These are phyloP conservation scores for Spermophilus dauricus DNA, from an alignment of 2,113 vertebrate genomes.

Conservation along the genomic window DNA sequence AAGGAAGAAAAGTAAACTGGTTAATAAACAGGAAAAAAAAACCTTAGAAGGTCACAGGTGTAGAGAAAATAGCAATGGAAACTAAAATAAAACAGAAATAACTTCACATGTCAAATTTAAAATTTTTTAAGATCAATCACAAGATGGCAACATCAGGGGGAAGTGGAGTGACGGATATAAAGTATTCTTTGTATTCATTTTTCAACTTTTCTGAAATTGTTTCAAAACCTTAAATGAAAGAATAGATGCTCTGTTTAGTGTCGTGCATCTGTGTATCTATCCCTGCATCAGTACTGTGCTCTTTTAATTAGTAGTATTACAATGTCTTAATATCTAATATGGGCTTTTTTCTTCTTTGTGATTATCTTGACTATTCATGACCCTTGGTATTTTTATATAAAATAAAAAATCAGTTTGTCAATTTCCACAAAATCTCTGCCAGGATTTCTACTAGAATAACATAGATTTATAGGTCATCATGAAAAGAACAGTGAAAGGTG, in stretches of 20 bases:
- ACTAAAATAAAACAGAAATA: constrained; percentile 7
- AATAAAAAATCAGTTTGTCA: constrained; percentile 22
- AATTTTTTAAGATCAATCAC: constrained; percentile 19
- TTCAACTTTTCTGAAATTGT: constrained; percentile 19
- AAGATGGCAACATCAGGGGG: neutral
- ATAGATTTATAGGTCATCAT: neutral
- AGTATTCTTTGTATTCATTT: neutral
- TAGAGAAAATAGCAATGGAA: neutral
- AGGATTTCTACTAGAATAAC: constrained; percentile 8
- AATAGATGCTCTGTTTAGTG: neutral
- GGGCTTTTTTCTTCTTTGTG: neutral
- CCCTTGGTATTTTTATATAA: neutral
- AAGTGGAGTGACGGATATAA: neutral
- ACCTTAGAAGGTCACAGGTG: neutral
- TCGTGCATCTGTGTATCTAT: neutral
- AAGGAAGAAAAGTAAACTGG: neutral
- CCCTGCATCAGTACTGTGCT: neutral
- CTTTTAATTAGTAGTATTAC: neutral
- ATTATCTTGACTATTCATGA: neutral
- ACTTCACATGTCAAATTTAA: constrained; percentile 8
- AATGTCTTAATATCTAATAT: neutral
- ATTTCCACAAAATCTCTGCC: neutral
- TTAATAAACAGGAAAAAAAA: neutral
- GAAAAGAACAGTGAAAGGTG: neutral
- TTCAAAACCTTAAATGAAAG: neutral